These are phyloP conservation scores for Hyalella azteca DNA, from an alignment of 2,888 invertebrate genomes.

Conservation along the genomic window DNA sequence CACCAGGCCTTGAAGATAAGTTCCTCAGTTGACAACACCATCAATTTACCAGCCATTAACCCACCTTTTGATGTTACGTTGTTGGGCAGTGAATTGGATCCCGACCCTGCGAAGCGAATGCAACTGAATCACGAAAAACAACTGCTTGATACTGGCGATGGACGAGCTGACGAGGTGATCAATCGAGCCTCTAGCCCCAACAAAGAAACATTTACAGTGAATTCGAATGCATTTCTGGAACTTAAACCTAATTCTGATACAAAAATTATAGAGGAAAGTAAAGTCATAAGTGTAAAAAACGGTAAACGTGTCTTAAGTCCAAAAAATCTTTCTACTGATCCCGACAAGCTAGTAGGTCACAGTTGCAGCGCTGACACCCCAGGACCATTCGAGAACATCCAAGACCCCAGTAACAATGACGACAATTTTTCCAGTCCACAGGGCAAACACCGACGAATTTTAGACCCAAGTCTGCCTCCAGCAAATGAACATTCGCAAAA, in stretches of 20 bases:
- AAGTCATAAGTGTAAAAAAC: no score
- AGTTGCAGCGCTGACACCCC: no score
- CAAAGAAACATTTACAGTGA: neutral
- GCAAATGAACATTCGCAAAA: neutral
- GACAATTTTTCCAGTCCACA: neutral
- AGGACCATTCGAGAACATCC: no score
- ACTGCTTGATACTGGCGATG: neutral
- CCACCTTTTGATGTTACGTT: neutral
- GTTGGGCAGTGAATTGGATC: no score
- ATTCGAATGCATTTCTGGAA: neutral
- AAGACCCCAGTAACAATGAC: neutral
- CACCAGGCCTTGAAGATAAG: neutral
- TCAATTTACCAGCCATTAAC: neutral
- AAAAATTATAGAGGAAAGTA: no score
- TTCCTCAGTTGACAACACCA: neutral
- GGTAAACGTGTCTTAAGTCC: no score
- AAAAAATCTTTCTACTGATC: no score
- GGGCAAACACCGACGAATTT: neutral
- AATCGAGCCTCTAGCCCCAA: neutral
- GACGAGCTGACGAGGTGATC: neutral
- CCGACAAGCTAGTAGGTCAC: no score
- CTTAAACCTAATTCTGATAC: no score
- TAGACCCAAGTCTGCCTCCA: neutral
- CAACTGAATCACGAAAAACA: neutral
- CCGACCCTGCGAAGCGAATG: no score